Percentiles rank a stretch among this genome's conserved stretches.
Evolutionary conservation across 2,888 invertebrate species (phyloP).

Genomic region (Tridacna crocea): DNA sequence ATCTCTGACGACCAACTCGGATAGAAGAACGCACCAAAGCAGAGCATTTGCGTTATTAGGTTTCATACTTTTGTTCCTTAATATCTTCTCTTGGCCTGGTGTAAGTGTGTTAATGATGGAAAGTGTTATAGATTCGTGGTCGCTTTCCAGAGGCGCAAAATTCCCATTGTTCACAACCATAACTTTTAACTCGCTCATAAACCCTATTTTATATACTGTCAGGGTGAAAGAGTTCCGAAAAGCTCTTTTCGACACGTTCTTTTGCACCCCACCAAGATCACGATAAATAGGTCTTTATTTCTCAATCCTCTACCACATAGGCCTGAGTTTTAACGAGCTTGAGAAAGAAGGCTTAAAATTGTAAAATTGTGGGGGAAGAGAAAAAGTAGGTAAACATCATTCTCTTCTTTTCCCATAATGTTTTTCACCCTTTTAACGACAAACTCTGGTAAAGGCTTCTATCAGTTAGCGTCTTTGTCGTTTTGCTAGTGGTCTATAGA

Average conservation of each 20-base stretch:
- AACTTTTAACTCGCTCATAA: conserved; percentile 15
- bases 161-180: conserved; percentile 20
- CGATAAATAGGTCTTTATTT: not conserved
- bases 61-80: conserved; percentile 9
- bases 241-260: not conserved
- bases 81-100: conserved; percentile 24
- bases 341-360: not conserved
- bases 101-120: conserved; percentile 9
- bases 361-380: not conserved
- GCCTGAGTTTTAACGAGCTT: not conserved
- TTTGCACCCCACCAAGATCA: not conserved
- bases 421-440: too few species aligned
- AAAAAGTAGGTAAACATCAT: too few species aligned
- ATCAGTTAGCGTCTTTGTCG: too few species aligned
- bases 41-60: conserved; percentile 24
- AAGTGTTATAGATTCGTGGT: not conserved
- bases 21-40: conserved; percentile 4
- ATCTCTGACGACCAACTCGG: not conserved
- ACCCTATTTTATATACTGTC: conserved; percentile 20
- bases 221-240: conserved; percentile 16
- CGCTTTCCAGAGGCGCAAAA: not conserved
- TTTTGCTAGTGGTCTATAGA: too few species aligned
- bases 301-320: not conserved
- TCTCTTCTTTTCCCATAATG: too few species aligned
- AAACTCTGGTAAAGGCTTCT: too few species aligned